Evolutionary conservation across 2,888 invertebrate species (phyloP).

Genomic region (Tipula vernalis): DNA sequence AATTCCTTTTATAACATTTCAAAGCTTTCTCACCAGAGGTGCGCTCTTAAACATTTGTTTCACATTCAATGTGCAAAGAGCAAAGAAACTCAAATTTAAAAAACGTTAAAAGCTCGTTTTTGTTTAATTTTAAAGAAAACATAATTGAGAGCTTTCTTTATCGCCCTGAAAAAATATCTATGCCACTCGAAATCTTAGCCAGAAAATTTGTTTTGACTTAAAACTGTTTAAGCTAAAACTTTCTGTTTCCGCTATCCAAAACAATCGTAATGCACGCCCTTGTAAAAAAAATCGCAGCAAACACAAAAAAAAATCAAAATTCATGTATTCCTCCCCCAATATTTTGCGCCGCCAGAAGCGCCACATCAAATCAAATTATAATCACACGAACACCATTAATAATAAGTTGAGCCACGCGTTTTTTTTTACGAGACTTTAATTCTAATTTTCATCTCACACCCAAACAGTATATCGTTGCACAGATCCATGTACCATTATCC

Average conservation of each 20-base stretch:
- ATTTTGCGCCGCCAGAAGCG: background rate
- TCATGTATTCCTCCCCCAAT: background rate
- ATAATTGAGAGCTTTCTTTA: no score
- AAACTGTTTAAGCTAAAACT: background rate
- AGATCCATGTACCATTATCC: background rate
- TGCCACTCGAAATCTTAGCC: no score
- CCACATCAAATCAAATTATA: background rate
- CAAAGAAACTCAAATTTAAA: no score
- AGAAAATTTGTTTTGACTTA: background rate
- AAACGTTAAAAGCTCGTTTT: no score
- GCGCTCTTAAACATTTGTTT: no score
- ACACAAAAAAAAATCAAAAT: background rate
- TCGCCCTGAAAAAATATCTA: no score
- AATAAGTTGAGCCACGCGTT: background rate
- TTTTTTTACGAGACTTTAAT: background rate
- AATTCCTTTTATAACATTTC: no score
- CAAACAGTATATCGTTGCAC: background rate
- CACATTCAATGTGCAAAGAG: no score
- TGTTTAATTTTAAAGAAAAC: no score
- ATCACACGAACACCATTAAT: background rate
- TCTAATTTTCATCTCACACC: background rate
- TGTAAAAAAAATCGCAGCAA: background rate
- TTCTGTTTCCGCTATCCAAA: background rate
- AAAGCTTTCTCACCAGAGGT: no score
- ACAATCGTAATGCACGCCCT: background rate